phyloP scores from a whole-genome alignment of 2,888 invertebrate species.

The Caenorhabditis sp. region DNA sequence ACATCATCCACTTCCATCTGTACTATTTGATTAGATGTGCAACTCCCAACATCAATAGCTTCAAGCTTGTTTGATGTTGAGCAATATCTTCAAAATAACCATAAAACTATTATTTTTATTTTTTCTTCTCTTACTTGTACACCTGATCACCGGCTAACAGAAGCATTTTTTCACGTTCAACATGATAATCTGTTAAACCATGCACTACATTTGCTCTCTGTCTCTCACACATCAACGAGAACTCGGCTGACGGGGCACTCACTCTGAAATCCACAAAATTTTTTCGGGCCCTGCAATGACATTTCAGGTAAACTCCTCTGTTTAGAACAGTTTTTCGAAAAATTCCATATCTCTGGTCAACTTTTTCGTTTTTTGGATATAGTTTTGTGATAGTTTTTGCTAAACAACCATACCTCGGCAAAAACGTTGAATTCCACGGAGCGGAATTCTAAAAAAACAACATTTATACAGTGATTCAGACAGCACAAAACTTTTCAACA shows the following conservation, averaged over 20 bases:
- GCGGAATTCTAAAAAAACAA: no score
- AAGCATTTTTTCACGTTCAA: slow-evolving; percentile 6
- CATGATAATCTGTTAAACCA: slow-evolving; percentile 41
- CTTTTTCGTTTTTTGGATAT: no score
- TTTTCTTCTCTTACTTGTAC: slow-evolving; percentile 5
- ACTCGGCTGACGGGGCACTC: slow-evolving; percentile 41
- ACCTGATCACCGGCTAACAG: slow-evolving; percentile 41
- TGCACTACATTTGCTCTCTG: slow-evolving; percentile 35
- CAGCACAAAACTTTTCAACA: no score
- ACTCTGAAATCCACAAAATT: slow-evolving; percentile 22
- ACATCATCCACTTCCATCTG: not conserved
- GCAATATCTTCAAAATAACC: slow-evolving; percentile 6
- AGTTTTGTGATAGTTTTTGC: no score
- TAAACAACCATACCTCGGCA: no score
- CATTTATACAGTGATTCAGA: no score
- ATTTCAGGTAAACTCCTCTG: no score
- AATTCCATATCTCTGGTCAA: no score
- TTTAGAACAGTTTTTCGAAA: no score
- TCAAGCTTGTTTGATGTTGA: not conserved
- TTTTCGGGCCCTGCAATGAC: no score
- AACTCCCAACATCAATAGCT: not conserved
- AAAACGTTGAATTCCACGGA: no score
- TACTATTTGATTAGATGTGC: not conserved
- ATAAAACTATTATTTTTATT: no score
- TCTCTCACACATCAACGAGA: slow-evolving; percentile 47